Evolutionary conservation across 2,888 invertebrate genomes (phyloP).

Genomic region (Leucoma salicis): DNA sequence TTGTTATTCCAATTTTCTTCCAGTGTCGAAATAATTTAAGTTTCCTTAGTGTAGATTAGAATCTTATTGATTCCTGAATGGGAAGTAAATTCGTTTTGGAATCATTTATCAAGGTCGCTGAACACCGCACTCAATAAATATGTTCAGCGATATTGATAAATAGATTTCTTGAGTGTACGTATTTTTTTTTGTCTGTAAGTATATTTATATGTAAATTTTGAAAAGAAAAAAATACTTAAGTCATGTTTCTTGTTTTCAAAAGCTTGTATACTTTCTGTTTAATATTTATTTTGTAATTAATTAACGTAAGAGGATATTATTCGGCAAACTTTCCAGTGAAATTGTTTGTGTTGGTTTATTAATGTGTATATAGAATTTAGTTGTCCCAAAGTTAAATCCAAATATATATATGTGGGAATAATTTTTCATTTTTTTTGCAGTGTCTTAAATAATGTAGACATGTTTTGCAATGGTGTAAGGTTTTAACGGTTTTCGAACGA

Average conservation of each 20-base stretch:
- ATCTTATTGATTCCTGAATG: slow-evolving; percentile 42
- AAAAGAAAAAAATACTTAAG: slow-evolving; percentile 52
- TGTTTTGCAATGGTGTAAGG: slow-evolving; percentile 44
- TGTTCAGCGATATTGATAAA: slow-evolving; percentile 25
- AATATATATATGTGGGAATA: slow-evolving; percentile 62
- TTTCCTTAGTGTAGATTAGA: slow-evolving; percentile 49
- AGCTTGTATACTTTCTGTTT: slow-evolving; percentile 66
- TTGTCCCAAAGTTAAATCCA: slow-evolving; percentile 74
- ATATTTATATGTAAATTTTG: slow-evolving; percentile 76
- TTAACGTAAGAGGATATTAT: slow-evolving; percentile 32
- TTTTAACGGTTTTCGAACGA: slow-evolving; percentile 54
- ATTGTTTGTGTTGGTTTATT: slow-evolving; percentile 41
- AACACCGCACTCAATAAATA: slow-evolving; percentile 8
- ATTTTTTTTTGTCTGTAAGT: slow-evolving; percentile 72
- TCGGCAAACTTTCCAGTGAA: slow-evolving; percentile 25
- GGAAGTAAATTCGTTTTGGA: slow-evolving; percentile 49
- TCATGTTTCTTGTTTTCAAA: slow-evolving; percentile 55
- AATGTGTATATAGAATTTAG: slow-evolving; percentile 77
- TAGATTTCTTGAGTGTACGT: slow-evolving; percentile 29
- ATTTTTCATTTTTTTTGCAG: slow-evolving; percentile 43
- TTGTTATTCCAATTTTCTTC: slow-evolving; percentile 46
- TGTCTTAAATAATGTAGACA: slow-evolving; percentile 52
- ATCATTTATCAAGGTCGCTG: slow-evolving; percentile 27
- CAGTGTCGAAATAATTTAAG: slow-evolving; percentile 59
- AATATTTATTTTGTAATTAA: slow-evolving; percentile 49